Base-by-base conservation (phyloP, 2,888 invertebrate species). In the Aradus depressus region DNA sequence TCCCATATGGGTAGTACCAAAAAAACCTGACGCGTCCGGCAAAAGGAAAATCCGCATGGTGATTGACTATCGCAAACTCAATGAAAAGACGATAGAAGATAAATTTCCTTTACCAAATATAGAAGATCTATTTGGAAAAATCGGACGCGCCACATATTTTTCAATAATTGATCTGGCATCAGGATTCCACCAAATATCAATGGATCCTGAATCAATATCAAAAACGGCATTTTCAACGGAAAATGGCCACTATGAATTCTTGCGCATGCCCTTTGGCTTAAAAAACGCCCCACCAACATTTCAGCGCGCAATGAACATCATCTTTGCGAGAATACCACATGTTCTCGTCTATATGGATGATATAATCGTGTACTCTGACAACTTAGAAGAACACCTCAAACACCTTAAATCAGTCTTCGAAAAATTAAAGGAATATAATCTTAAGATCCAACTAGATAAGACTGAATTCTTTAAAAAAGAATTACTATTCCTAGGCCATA, bases 401-500 rank as follows among this genome's bases (percentile, higher is more conserved):
- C 43, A 43, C 18, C 19, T 19, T 18, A 39, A 8, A 39, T 19
- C 5, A 8, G 10, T 32, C 8, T 49, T 41, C 21, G 21, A 22
- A 54, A 48, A 23, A 18, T n/a, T 23, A 41, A 26, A 34, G 35
- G 26, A n/a, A 39, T 37, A 45, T 25, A 43, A 48, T 28, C 18
- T 54, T 25, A 51, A 54, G 48, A 51, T 54, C 18, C 47, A 54
- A 22, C 3, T 51, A 16, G 51, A 45, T 26, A 51, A 54, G 26
- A 54, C 51, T 2, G 54, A 54, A 41, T 54, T 51, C 42, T 53
- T 38, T 18, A 53, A 45, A 34, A 26, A 3, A 26, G 53, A 53
- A 38, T 10, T 51, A 3, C 26, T 28, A 28, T 54, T 38, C 32
- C 47, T 49, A 16, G 41, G 50, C n/a, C 41, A 49, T 49, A 49